Evolutionary conservation across 1,140 invertebrate species (phyloP).

Genomic region (Diabrotica virgifera): DNA sequence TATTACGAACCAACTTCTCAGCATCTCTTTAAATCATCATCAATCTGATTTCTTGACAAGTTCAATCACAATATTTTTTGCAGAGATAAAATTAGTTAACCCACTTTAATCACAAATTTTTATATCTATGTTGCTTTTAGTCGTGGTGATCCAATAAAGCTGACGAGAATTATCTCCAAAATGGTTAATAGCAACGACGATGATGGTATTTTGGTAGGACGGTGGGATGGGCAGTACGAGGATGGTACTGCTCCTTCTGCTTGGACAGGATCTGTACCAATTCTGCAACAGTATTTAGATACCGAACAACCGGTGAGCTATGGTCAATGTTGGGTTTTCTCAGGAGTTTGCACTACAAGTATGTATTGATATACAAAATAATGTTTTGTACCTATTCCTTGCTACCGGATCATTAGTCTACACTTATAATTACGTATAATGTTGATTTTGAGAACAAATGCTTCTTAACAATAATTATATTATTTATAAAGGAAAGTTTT

Average conservation of each 20-base stretch:
- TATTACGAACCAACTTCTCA: too few species aligned
- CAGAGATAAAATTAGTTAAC: too few species aligned
- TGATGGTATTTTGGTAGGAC: conserved; percentile 64
- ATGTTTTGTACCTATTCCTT: too few species aligned
- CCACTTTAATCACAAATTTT: too few species aligned
- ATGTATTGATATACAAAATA: conserved; percentile 27
- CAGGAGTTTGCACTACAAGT: conserved; percentile 67
- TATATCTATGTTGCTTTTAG: conserved; percentile 34
- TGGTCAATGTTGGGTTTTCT: conserved; percentile 79
- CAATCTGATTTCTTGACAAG: too few species aligned
- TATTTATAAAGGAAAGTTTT: too few species aligned
- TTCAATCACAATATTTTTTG: too few species aligned
- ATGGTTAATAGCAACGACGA: conserved; percentile 73
- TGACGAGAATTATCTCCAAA: conserved; percentile 68
- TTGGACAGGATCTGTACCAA: conserved; percentile 65
- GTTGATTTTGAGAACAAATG: too few species aligned
- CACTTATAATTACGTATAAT: too few species aligned
- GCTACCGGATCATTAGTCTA: too few species aligned
- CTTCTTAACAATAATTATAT: too few species aligned
- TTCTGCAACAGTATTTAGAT: conserved; percentile 60
- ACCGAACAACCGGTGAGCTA: conserved; percentile 62
- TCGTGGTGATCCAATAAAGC: conserved; percentile 69
- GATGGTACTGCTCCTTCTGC: conserved; percentile 65
- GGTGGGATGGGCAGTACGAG: conserved; percentile 70
- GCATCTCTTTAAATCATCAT: too few species aligned